Evolutionary conservation across 2,888 invertebrate species (phyloP).

Genomic region (Phlogophora meticulosa): DNA sequence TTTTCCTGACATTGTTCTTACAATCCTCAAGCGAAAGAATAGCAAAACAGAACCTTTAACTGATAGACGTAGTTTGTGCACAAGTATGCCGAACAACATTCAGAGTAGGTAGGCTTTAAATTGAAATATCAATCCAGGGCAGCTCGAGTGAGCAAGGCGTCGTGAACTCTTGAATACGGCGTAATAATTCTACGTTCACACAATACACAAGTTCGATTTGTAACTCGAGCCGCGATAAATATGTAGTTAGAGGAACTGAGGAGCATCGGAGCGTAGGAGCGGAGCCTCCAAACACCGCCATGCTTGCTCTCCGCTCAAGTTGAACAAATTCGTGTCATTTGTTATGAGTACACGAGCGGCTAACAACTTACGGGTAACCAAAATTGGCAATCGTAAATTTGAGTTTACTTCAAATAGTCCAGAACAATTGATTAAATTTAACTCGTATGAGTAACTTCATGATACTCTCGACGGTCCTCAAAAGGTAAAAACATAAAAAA

Average conservation of each 20-base stretch:
- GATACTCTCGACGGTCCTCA: too few relatives aligned
- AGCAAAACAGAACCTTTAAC: constrained; percentile 11
- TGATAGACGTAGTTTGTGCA: constrained; percentile 24
- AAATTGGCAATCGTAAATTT: too few relatives aligned
- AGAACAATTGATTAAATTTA: too few relatives aligned
- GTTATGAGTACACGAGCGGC: constrained; percentile 74
- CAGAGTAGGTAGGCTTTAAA: constrained; percentile 58
- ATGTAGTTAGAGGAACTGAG: constrained; percentile 69
- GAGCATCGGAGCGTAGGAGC: constrained; percentile 63
- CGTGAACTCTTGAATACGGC: constrained; percentile 67
- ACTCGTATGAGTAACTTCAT: too few relatives aligned
- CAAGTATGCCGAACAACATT: constrained; percentile 45
- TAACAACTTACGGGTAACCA: constrained; percentile 78
- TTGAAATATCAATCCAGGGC: constrained; percentile 65
- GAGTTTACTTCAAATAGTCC: too few relatives aligned
- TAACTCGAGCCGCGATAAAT: constrained; percentile 77
- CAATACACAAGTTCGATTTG: constrained; percentile 76
- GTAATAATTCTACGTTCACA: constrained; percentile 73
- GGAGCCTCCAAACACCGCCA: constrained; percentile 64
- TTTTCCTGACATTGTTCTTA: constrained; percentile 5
- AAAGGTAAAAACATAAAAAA: too few relatives aligned
- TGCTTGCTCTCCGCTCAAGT: constrained; percentile 76
- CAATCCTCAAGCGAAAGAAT: constrained; percentile 13
- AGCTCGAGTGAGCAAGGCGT: constrained; percentile 64
- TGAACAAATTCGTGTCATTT: constrained; percentile 84